phyloP scores from a whole-genome alignment of 2,797 vertebrate species.

The Myioborus miniatus region DNA sequence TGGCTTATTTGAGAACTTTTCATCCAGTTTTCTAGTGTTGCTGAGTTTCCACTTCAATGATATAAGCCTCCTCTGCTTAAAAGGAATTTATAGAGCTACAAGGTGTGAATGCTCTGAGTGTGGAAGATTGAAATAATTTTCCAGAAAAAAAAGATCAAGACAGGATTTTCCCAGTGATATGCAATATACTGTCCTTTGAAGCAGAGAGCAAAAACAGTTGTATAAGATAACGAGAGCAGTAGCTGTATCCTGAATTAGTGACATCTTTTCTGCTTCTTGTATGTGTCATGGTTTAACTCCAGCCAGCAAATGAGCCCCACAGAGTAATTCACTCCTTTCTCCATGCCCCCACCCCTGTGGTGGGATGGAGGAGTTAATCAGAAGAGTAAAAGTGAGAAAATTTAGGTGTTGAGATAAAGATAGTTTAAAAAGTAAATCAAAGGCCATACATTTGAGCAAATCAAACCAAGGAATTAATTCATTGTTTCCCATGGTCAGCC shows the following conservation, averaged over 20 bases:
- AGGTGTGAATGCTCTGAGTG: background rate
- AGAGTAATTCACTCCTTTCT: background rate
- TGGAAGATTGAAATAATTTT: background rate
- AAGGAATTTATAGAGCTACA: background rate
- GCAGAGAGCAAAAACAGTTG: background rate
- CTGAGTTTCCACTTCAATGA: background rate
- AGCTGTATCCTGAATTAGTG: background rate
- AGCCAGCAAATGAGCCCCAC: background rate
- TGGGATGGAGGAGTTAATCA: background rate
- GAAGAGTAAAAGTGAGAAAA: background rate
- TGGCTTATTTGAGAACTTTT: background rate
- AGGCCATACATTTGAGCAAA: background rate
- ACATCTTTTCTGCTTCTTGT: background rate
- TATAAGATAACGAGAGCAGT: background rate
- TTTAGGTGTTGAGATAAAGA: background rate
- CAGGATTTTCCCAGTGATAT: background rate
- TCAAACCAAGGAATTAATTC: background rate
- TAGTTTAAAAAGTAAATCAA: background rate
- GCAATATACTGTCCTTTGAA: background rate
- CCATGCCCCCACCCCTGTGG: rapidly evolving
- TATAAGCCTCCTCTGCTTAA: background rate
- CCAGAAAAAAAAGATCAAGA: background rate
- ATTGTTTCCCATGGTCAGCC: background rate
- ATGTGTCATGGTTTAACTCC: background rate
- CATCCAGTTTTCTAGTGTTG: background rate